These are phyloP conservation scores for Neoascia interrupta DNA, from an alignment of 2,888 invertebrate species.

Conservation along the genomic window DNA sequence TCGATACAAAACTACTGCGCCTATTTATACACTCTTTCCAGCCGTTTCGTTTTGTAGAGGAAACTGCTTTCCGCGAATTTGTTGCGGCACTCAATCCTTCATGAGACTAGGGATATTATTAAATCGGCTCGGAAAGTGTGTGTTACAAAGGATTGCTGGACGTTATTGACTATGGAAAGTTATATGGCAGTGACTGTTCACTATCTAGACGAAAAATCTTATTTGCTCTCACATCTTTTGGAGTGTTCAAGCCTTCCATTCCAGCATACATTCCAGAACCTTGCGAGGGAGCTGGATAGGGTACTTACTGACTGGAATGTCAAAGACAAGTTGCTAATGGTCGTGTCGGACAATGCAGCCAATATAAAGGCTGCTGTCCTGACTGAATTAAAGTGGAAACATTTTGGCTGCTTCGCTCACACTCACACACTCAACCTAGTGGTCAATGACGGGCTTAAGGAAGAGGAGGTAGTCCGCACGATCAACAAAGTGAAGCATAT, in stretches of 20 bases:
- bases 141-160: conserved; percentile 27
- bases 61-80: conserved; percentile 23
- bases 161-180: conserved; percentile 17
- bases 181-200: conserved; percentile 28
- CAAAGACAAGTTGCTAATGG: conserved; percentile 57
- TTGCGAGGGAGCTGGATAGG: background rate
- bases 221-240: background rate
- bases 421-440: conserved; percentile 64
- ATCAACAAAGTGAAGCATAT: background rate
- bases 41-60: conserved; percentile 22
- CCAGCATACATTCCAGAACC: conserved; percentile 15
- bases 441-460: conserved; percentile 39
- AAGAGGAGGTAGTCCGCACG: conserved; percentile 17
- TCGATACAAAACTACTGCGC: background rate
- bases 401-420: conserved; percentile 69
- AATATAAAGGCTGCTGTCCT: conserved; percentile 56
- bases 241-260: conserved; percentile 10
- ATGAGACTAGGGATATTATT: background rate
- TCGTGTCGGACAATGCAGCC: conserved; percentile 68
- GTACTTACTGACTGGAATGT: conserved; percentile 16
- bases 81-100: conserved; percentile 24
- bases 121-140: conserved; percentile 1
- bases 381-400: conserved; percentile 59
- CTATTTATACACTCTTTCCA: conserved; percentile 9
- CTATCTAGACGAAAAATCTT: conserved; percentile 7